Percentiles rank a stretch among this genome's conserved stretches.
Evolutionary conservation across 2,888 invertebrate species (phyloP).

Genomic region (Ormyrus thymus): DNA sequence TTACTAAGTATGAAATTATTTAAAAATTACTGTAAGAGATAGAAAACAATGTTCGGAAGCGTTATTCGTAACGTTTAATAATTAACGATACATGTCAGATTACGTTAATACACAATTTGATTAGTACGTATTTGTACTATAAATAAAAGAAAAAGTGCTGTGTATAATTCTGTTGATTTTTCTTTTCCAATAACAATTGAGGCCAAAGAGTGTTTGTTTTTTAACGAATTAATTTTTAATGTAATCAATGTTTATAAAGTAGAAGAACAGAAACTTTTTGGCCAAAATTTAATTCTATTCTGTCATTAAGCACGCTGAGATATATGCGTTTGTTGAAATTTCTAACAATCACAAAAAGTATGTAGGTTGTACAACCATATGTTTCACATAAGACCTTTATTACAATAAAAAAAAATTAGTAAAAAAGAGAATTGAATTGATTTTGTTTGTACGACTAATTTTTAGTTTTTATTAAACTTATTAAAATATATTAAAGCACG

Average conservation of each 20-base stretch:
- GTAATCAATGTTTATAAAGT: constrained; percentile 10
- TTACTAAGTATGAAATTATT: constrained; percentile 15
- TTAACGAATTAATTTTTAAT: constrained; percentile 11
- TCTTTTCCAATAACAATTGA: constrained; percentile 14
- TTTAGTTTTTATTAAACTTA: not conserved
- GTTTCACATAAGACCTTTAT: no score
- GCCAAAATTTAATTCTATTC: not conserved
- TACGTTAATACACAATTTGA: no score
- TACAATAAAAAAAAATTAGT: not conserved
- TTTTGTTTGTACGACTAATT: not conserved
- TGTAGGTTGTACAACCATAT: no score
- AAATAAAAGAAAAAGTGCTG: constrained; percentile 1
- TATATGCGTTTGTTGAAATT: not conserved
- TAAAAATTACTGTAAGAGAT: not conserved
- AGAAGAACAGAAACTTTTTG: constrained; percentile 31
- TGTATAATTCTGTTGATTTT: not conserved
- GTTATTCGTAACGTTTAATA: no score
- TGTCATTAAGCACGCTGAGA: constrained; percentile 8
- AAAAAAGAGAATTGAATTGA: not conserved
- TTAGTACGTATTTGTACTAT: not conserved
- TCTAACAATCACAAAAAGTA: not conserved
- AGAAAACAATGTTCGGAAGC: no score
- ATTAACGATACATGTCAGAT: no score
- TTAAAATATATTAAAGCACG: not conserved
- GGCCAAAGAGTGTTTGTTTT: constrained; percentile 35